A percentile compares a stretch with the other conserved stretches of the same genome.
Evolutionary conservation across 2,888 invertebrate species (phyloP).

Genomic region (Cacoxenus indagator): DNA sequence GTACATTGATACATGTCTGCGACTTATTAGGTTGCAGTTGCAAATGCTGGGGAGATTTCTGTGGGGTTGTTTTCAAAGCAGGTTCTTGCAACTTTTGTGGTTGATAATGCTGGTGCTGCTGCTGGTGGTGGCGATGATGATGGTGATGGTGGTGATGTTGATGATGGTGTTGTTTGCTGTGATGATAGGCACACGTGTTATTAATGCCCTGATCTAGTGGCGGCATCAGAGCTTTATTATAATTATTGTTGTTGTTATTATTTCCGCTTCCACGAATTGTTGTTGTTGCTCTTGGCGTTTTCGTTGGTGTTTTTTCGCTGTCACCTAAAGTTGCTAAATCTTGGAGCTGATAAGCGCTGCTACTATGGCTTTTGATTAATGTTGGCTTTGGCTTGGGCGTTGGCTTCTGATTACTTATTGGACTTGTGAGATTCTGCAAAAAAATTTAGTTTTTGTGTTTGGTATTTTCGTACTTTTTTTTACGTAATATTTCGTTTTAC

Average conservation of each 20-base stretch:
- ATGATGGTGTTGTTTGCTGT: constrained; percentile 38
- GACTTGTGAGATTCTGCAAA: constrained; percentile 60
- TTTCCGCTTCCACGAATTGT: constrained; percentile 30
- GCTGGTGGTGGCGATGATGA: constrained; percentile 37
- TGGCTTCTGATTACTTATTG: constrained; percentile 51
- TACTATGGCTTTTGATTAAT: constrained; percentile 54
- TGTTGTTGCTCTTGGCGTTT: constrained; percentile 36
- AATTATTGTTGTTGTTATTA: constrained; percentile 24
- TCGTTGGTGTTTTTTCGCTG: not conserved
- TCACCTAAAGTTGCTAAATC: constrained; percentile 49
- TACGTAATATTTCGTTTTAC: not conserved
- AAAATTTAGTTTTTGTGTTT: constrained; percentile 28
- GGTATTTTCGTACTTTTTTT: constrained; percentile 48
- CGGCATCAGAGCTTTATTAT: constrained; percentile 66
- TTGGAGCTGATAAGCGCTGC: constrained; percentile 67
- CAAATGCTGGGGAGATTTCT: constrained; percentile 25
- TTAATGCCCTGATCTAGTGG: constrained; percentile 63
- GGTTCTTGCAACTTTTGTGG: constrained; percentile 27
- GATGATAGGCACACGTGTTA: constrained; percentile 46
- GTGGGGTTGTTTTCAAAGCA: constrained; percentile 22
- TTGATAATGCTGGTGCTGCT: constrained; percentile 33
- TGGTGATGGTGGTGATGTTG: constrained; percentile 28
- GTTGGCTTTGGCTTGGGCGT: constrained; percentile 28
- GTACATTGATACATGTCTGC: constrained; percentile 24
- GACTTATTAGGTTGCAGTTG: constrained; percentile 32